A percentile compares a stretch with the other conserved stretches of the same genome.
Conservation (phyloP, 2,797 vertebrate genomes). For the Lates japonicus region DNA sequence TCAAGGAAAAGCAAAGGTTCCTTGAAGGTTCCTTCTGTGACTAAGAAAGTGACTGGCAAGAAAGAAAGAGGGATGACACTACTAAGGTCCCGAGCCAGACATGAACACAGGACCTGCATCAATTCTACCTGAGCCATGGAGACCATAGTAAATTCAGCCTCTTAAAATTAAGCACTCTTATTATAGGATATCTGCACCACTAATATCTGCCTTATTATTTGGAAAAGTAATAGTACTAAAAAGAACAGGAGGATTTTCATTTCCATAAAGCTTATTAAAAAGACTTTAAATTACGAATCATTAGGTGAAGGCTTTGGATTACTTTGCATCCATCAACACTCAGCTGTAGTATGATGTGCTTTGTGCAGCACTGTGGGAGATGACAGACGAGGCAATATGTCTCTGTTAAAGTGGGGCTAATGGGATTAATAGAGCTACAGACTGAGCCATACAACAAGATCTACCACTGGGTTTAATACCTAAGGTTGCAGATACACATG, state of each 20-base stretch:
- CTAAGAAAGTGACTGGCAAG: background rate
- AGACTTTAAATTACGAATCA: background rate
- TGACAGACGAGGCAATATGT: background rate
- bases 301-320: conserved; percentile 5
- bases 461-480: conserved; percentile 8
- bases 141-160: background rate
- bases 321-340: conserved; percentile 19
- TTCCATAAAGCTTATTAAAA: background rate
- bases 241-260: background rate
- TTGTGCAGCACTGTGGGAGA: conserved; percentile 12
- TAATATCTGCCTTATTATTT: background rate
- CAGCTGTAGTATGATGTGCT: background rate
- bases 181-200: background rate
- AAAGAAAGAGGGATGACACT: background rate
- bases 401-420: conserved; percentile 35
- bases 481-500: background rate
- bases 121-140: background rate
- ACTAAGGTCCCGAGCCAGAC: background rate
- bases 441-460: conserved; percentile 12
- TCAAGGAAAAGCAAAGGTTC: background rate
- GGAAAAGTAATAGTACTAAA: background rate
- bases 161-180: background rate
- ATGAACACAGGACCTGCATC: background rate
- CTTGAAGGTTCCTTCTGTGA: background rate
- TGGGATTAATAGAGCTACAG: conserved; percentile 29